phyloP scores from a whole-genome alignment of 2,113 vertebrate species.

The Corythornis madagascariensis region DNA sequence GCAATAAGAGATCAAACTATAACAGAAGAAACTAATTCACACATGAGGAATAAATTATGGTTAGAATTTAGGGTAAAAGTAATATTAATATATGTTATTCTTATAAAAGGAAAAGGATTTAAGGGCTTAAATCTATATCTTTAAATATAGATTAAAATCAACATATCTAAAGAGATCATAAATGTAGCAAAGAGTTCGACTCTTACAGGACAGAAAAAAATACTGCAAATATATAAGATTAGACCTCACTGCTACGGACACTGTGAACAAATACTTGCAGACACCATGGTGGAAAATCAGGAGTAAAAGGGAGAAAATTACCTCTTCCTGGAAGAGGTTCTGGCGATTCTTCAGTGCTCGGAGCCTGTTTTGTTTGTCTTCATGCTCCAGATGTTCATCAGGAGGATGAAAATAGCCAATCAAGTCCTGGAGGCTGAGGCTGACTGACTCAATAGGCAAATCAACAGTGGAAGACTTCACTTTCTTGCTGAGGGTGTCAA shows the following conservation, averaged over 20 bases:
- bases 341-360: constrained; percentile 94
- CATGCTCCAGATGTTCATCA: constrained; percentile 92
- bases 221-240: not conserved
- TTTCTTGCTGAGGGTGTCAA: constrained; percentile 89
- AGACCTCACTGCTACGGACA: not conserved
- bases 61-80: not conserved
- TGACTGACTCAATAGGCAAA: constrained; percentile 92
- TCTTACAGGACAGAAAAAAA: not conserved
- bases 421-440: constrained; percentile 90
- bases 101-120: not conserved
- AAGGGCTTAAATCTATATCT: not conserved
- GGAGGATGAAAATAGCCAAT: constrained; percentile 96
- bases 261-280: not conserved
- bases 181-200: not conserved
- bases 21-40: not conserved
- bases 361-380: constrained; percentile 93
- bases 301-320: constrained; percentile 52
- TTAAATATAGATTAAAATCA: not conserved
- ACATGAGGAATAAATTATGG: not conserved
- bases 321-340: constrained; percentile 98
- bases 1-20: not conserved
- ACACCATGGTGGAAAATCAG: not conserved
- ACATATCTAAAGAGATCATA: not conserved
- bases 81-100: not conserved
- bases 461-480: constrained; percentile 78